A percentile compares a stretch with the other conserved stretches of the same genome.
Conservation (phyloP, 1,140 invertebrate genomes). For the Pogonomyrmex barbatus region DNA sequence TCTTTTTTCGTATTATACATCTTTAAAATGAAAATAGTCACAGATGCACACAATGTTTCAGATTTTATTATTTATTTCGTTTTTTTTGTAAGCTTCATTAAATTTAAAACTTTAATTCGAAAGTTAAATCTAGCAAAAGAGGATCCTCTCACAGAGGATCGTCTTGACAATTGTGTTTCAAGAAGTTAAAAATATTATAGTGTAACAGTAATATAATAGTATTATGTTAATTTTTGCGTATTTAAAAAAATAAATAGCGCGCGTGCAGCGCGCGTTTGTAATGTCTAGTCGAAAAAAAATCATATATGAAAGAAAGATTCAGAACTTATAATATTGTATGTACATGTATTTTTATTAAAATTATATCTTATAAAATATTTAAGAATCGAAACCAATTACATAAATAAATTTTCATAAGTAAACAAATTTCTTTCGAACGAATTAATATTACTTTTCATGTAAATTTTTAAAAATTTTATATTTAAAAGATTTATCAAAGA, state of each 20-base stretch:
- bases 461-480: not conserved
- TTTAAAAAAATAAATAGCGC: too few species aligned
- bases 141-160: too few species aligned
- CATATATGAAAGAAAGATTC: not conserved
- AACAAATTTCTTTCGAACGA: not conserved
- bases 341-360: not conserved
- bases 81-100: not conserved
- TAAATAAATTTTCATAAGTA: not conserved
- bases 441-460: not conserved
- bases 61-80: not conserved
- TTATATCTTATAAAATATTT: not conserved
- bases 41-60: not conserved
- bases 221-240: too few species aligned
- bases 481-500: not conserved
- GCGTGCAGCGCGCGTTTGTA: not conserved
- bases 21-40: not conserved
- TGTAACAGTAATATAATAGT: too few species aligned
- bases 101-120: not conserved
- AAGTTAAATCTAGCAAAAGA: not conserved
- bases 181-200: too few species aligned
- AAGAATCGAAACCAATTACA: not conserved
- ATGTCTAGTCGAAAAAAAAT: not conserved
- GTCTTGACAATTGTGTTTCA: too few species aligned
- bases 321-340: not conserved
- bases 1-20: not conserved